phyloP scores from a whole-genome alignment of 2,113 vertebrate species.

The Nematolebias whitei region DNA sequence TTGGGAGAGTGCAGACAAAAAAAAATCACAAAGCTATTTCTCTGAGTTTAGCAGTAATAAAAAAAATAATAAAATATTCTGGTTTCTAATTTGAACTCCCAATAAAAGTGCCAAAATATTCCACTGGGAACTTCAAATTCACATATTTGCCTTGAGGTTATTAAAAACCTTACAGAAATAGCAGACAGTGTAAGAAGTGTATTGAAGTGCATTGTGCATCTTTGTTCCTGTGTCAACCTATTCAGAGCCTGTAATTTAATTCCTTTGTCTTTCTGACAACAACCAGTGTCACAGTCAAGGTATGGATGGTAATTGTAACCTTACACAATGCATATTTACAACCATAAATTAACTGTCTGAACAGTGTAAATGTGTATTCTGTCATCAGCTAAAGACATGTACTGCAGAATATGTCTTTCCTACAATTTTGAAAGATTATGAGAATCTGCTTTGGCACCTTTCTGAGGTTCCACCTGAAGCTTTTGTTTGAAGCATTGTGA shows the following conservation, averaged over 20 bases:
- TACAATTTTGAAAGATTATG: background rate
- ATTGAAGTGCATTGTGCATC: background rate
- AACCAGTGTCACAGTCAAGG: background rate
- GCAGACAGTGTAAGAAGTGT: conserved; percentile 17
- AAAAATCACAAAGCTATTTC: background rate
- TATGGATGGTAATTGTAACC: conserved; percentile 4
- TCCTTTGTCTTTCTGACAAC: background rate
- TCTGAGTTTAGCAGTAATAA: background rate
- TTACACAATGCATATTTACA: background rate
- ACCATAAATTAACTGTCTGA: background rate
- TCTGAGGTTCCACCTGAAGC: background rate
- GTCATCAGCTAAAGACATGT: background rate
- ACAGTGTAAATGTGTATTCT: background rate
- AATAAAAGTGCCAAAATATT: conserved; percentile 37
- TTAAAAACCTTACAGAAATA: background rate
- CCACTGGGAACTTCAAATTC: conserved; percentile 3
- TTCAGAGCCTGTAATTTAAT: background rate
- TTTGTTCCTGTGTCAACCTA: background rate
- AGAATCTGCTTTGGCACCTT: background rate
- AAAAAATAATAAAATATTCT: background rate
- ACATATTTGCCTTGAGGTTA: conserved; percentile 11
- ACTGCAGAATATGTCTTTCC: background rate
- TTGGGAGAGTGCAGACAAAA: background rate
- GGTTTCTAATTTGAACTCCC: background rate
- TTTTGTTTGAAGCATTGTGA: background rate